These are phyloP conservation scores for Seira musarum DNA, from an alignment of 2,888 invertebrate genomes.

Conservation along the genomic window DNA sequence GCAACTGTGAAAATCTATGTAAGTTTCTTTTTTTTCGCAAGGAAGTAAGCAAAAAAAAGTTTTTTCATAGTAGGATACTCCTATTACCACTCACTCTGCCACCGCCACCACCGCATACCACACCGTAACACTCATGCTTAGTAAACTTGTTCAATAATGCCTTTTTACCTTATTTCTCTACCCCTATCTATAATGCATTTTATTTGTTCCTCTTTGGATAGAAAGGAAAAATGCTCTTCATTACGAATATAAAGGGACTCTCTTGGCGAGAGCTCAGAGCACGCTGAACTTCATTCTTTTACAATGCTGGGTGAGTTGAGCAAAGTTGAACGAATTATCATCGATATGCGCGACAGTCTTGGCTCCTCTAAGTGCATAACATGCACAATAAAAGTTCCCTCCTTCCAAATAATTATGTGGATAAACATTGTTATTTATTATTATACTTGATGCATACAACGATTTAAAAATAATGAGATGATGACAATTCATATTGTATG, in stretches of 20 bases:
- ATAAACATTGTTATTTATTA: too few relatives aligned
- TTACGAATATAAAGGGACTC: background rate
- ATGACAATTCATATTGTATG: background rate
- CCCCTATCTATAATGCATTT: background rate
- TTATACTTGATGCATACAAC: too few relatives aligned
- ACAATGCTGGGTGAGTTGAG: background rate
- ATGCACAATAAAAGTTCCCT: too few relatives aligned
- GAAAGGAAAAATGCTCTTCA: background rate
- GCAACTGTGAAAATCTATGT: slow-evolving; percentile 31
- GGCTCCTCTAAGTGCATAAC: background rate
- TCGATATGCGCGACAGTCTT: background rate
- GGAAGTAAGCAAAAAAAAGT: background rate
- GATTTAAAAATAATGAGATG: background rate
- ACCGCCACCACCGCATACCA: slow-evolving; percentile 34
- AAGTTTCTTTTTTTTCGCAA: slow-evolving; percentile 46
- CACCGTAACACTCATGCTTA: slow-evolving; percentile 37
- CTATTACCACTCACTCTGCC: slow-evolving; percentile 26
- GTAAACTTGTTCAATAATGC: background rate
- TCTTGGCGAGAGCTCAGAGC: too few relatives aligned
- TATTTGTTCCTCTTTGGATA: background rate
- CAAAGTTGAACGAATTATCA: background rate
- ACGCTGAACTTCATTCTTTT: background rate
- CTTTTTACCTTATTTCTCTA: background rate
- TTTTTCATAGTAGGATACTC: background rate
- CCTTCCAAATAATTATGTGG: too few relatives aligned